These are phyloP conservation scores for Aporophyla nigra DNA, from an alignment of 2,888 invertebrate genomes.

Conservation along the genomic window DNA sequence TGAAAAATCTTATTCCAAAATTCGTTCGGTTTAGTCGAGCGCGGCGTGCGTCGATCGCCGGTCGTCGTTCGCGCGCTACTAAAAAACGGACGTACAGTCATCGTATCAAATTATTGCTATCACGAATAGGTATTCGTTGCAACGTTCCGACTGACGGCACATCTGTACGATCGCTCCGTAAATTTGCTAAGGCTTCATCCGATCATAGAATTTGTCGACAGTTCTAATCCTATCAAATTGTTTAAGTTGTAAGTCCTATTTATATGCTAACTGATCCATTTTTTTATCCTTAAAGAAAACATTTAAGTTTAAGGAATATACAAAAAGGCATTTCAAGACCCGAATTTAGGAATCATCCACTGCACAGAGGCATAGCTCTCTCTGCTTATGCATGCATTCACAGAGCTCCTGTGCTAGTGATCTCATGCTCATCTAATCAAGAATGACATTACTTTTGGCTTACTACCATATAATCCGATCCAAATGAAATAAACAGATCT, in stretches of 20 bases:
- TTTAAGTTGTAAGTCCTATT: conserved; percentile 18
- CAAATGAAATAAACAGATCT: too few relatives aligned
- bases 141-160: conserved; percentile 67
- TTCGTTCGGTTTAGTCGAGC: conserved; percentile 75
- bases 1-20: conserved; percentile 74
- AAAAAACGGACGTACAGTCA: conserved; percentile 78
- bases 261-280: conserved; percentile 1
- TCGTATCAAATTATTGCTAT: conserved; percentile 78
- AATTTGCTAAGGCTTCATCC: conserved; percentile 66
- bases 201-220: conserved; percentile 56
- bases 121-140: conserved; percentile 68
- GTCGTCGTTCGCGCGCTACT: conserved; percentile 85
- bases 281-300: conserved; percentile 15
- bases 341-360: neutral
- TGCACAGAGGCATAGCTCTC: neutral
- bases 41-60: conserved; percentile 82
- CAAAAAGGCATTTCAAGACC: neutral
- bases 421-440: neutral
- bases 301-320: neutral
- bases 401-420: neutral
- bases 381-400: neutral
- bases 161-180: conserved; percentile 49
- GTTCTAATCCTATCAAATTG: conserved; percentile 46
- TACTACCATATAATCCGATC: neutral
- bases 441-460: neutral